Base-by-base conservation (phyloP, 2,888 invertebrate genomes). In the Ecdyonurus torrentis region DNA sequence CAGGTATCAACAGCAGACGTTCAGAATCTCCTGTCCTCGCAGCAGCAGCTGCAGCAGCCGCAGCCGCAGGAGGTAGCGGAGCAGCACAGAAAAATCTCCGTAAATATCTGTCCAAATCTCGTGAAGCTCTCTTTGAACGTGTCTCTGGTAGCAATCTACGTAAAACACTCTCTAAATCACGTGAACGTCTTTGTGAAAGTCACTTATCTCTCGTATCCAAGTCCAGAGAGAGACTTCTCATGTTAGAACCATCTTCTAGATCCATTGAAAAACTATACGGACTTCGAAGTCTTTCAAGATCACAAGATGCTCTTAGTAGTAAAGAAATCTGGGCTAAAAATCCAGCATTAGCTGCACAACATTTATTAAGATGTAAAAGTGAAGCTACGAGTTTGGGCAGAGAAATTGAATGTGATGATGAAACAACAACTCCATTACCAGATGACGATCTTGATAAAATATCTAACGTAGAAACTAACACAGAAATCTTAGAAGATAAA, bases 191-290 rank as follows among this genome's bases (percentile, higher is more conserved):
- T 63, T 77, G 76, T 65, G 77, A 77, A 67, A 77, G 77, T 66
- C 77, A 77, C 65, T 75, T 76, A 71, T 77, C 76, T 22, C 68
- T 78, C 60, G 74, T 73, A 15, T 65, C 65, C 66, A 67, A 74
- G 71, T 68, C 72, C 69, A 74, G 77, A 60, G 73, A 72, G 7
- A 73, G 74, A 64, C 65, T 73, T 25, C 64, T 72, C 23, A 71
- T 72, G 53, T 67, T 68, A 55, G 69, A 60, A 60, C 72, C 74
- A 0, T 68, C 72, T 5, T 73, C 74, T 61, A 71, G 75, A 20
- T 78, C 78, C 1, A 70, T 74, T 52, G 78, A 78, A 66, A 78
- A 78, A 63, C 70, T 78, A 1, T 78, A 78, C 63, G 78, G 77
- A 0, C 69, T 78, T 5, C 73, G 74, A 60, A 74, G 75, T 66